Evolutionary conservation across 2,888 invertebrate species (phyloP), one percentile per base, ranked within the genome.

Genomic region (Athetis lepigone): DNA sequence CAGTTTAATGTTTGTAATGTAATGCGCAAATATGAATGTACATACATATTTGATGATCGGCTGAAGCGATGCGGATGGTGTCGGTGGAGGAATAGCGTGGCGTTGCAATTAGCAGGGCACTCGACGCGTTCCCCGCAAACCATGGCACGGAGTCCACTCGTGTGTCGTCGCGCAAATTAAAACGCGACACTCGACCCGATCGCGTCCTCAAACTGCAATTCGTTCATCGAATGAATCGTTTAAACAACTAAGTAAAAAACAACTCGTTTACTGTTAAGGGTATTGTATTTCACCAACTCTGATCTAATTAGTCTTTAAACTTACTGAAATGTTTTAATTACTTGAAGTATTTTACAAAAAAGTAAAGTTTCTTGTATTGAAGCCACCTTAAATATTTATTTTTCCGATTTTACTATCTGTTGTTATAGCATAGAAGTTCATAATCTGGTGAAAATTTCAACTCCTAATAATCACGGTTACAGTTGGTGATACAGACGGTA

Each of bases 111-210:
- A 95, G 94, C 93, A 92, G 88, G 89, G 86, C 87, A 90, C 94
- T 95, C 89, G 91, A 94, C 90, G 85, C 88, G 75, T 69, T 83
- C 77, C 86, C 88, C 87, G 85, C 91, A 89, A 87, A 86, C 90
- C 89, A 86, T 88, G 81, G 86, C 89, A 85, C 88, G 84, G 88
- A 88, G 83, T 85, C 91, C 92, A 92, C 93, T 94, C 87, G 88
- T 92, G 89, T 94, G 93, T 92, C 94, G 93, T 91, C 91, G 90
- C 91, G 92, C 93, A 94, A 95, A 94, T 94, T 95, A 94, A 95
- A 95, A 94, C 92, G 89, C 88, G 84, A 84, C 92, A 89, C 94
- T 94, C 88, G 88, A 93, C 90, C 85, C 83, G 86, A 91, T 92
- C 89, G 86, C 88, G 81, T 86, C 84, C 90, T 90, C 90, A 84